phyloP scores from a whole-genome alignment of 2,888 invertebrate species.

The Ectemnius cavifrons region DNA sequence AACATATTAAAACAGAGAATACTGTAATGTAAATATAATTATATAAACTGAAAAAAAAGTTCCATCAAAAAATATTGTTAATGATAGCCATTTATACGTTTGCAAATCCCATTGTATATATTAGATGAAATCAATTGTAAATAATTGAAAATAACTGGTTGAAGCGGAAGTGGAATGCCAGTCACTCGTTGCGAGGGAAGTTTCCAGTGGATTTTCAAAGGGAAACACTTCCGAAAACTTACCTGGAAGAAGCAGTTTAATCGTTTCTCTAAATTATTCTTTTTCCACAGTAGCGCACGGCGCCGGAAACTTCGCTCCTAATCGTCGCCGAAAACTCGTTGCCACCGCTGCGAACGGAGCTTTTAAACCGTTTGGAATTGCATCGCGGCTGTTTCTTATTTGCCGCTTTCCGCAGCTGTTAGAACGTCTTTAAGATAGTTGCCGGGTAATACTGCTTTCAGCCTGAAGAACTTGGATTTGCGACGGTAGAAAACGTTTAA shows the following conservation, averaged over 20 bases:
- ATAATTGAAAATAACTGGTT: slow-evolving; percentile 17
- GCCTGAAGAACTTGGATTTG: no score
- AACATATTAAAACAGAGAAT: no score
- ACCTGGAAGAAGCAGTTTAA: slow-evolving; percentile 51
- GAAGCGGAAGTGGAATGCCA: slow-evolving; percentile 37
- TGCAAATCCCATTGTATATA: no score
- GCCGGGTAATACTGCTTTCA: slow-evolving; percentile 5
- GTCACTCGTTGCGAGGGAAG: slow-evolving; percentile 18
- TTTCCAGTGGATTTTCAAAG: slow-evolving; percentile 35
- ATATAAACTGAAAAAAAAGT: no score
- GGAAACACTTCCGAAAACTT: slow-evolving; percentile 52
- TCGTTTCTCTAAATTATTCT: slow-evolving; percentile 61
- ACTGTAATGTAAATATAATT: no score
- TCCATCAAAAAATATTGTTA: no score
- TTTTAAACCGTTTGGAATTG: slow-evolving; percentile 57
- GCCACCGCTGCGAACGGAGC: slow-evolving; percentile 52
- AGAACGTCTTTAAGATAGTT: slow-evolving; percentile 38
- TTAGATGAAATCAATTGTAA: no score
- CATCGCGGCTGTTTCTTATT: slow-evolving; percentile 59
- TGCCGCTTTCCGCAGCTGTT: slow-evolving; percentile 38
- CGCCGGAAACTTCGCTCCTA: slow-evolving; percentile 55
- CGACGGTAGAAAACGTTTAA: no score
- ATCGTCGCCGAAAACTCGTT: slow-evolving; percentile 58
- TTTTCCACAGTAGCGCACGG: slow-evolving; percentile 39
- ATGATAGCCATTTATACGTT: no score